Percentiles rank a stretch among this genome's conserved stretches.
These are phyloP conservation scores for Drosophila differens DNA, from an alignment of 2,888 invertebrate species.

Conservation along the genomic window DNA sequence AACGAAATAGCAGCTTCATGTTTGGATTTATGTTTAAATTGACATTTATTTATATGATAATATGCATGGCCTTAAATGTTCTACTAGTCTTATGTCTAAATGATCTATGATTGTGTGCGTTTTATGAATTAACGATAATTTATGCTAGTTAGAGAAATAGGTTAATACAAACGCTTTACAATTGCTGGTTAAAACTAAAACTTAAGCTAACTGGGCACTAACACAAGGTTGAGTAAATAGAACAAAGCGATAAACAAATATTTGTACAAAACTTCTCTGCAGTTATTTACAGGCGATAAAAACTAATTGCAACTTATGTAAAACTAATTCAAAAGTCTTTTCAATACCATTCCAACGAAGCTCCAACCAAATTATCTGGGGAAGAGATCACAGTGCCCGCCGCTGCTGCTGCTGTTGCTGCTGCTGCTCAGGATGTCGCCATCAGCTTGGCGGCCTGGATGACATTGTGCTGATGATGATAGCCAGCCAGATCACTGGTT, in stretches of 20 bases:
- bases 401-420: slow-evolving; percentile 10
- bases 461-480: slow-evolving; percentile 94
- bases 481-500: slow-evolving; percentile 89
- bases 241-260: slow-evolving; percentile 38
- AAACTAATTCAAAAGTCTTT: slow-evolving; percentile 71
- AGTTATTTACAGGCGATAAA: slow-evolving; percentile 57
- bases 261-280: slow-evolving; percentile 61
- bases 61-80: slow-evolving; percentile 51
- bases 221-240: slow-evolving; percentile 16
- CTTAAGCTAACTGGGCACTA: slow-evolving; percentile 26
- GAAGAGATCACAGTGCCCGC: slow-evolving; percentile 63
- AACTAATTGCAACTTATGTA: slow-evolving; percentile 49
- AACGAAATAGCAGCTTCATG: not conserved
- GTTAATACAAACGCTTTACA: slow-evolving; percentile 48
- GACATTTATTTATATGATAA: slow-evolving; percentile 45
- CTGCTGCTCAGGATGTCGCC: slow-evolving; percentile 90
- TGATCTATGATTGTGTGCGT: slow-evolving; percentile 59
- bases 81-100: slow-evolving; percentile 52
- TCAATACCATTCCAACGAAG: slow-evolving; percentile 66
- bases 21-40: slow-evolving; percentile 28
- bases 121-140: slow-evolving; percentile 36
- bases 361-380: slow-evolving; percentile 43
- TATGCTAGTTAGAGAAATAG: slow-evolving; percentile 47
- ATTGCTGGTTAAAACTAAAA: slow-evolving; percentile 17
- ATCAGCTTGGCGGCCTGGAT: slow-evolving; percentile 93